phyloP scores from a whole-genome alignment of 2,888 invertebrate genomes.

The Cyclophora punctaria region DNA sequence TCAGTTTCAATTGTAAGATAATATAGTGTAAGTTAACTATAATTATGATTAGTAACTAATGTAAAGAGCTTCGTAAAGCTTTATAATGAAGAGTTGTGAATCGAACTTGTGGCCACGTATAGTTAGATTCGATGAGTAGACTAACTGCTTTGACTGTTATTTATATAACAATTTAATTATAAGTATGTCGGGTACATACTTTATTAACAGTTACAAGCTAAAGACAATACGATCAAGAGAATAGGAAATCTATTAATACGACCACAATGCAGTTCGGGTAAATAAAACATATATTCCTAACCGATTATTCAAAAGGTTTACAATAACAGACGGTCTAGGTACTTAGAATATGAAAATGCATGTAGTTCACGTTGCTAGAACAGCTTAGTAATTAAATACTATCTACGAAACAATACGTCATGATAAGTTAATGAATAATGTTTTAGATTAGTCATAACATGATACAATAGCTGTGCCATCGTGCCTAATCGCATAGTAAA shows the following conservation, averaged over 20 bases:
- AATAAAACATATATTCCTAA: no score
- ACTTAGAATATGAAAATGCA: neutral
- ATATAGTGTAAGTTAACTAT: constrained; percentile 39
- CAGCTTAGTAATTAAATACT: neutral
- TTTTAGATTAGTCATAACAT: constrained; percentile 7
- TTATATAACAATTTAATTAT: constrained; percentile 34
- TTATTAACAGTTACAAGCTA: constrained; percentile 21
- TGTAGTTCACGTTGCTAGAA: neutral
- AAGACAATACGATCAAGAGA: no score
- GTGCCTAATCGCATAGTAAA: constrained; percentile 57
- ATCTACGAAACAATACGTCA: neutral
- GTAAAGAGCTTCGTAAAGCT: constrained; percentile 73
- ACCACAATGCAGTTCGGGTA: no score
- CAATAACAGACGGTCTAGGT: no score
- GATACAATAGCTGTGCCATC: constrained; percentile 56
- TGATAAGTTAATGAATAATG: constrained; percentile 3
- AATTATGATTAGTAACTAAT: constrained; percentile 46
- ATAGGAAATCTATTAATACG: no score
- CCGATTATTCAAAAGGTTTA: neutral
- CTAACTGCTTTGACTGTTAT: constrained; percentile 52
- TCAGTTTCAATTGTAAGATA: constrained; percentile 43
- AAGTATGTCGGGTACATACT: no score
- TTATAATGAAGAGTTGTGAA: constrained; percentile 74
- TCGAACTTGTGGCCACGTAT: constrained; percentile 72
- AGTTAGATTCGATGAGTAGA: constrained; percentile 56